Conservation (phyloP, 2,113 vertebrate genomes). For the Apodemus speciosus region DNA sequence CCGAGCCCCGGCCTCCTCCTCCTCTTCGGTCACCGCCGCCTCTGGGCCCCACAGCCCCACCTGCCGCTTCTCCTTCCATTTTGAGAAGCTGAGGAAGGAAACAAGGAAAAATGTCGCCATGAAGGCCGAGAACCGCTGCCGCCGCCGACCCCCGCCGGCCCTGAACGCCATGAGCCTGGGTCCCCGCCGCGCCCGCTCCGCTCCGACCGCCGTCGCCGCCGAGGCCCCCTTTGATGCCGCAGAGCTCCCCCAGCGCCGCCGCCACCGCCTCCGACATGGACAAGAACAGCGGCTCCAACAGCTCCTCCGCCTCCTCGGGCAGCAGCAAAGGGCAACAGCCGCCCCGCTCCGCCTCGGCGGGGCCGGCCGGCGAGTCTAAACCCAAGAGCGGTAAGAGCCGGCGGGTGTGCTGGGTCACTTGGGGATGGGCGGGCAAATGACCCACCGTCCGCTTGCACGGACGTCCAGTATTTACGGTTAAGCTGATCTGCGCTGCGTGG, state of each 20-base stretch:
- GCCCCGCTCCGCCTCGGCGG: constrained; percentile 92
- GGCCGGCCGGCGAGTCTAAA: constrained; percentile 94
- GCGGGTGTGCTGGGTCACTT: neutral
- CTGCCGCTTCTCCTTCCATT: constrained; percentile 73
- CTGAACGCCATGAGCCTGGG: constrained; percentile 95
- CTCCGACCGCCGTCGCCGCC: constrained; percentile 86
- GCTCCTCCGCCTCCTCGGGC: constrained; percentile 86
- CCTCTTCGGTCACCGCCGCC: constrained; percentile 19
- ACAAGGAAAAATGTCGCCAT: constrained; percentile 96
- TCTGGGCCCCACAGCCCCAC: constrained; percentile 71
- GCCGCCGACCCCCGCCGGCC: constrained; percentile 90
- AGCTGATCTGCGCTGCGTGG: neutral
- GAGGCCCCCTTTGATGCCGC: constrained; percentile 87
- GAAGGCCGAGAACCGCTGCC: constrained; percentile 90
- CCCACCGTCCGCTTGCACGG: neutral
- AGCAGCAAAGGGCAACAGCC: constrained; percentile 91
- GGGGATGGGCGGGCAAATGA: neutral
- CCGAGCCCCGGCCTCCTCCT: constrained; percentile 58
- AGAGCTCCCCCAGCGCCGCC: constrained; percentile 83
- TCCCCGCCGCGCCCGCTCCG: constrained; percentile 87
- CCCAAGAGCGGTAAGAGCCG: constrained; percentile 92
- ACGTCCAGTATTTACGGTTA: neutral
- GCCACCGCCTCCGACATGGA: constrained; percentile 87
- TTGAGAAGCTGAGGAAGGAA: constrained; percentile 80
- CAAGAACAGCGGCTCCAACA: constrained; percentile 85